phyloP scores from a whole-genome alignment of 2,113 vertebrate genomes.

The Periophthalmodon schlosseri region DNA sequence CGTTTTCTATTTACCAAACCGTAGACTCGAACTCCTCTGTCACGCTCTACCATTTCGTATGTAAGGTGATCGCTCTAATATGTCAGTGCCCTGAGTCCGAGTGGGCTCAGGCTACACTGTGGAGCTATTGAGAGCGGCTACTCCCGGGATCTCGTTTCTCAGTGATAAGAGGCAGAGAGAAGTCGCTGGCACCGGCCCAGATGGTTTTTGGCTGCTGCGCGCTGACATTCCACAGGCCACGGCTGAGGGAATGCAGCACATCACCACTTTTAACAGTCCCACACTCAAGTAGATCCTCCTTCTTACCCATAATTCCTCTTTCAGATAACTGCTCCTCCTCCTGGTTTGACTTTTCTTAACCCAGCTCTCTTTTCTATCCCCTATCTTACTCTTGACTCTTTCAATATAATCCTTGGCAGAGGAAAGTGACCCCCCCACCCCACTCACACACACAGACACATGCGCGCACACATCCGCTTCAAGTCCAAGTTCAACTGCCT shows the following conservation, averaged over 20 bases:
- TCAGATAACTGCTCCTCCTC: slow-evolving; percentile 63
- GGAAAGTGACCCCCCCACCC: slow-evolving; percentile 71
- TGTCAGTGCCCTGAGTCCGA: slow-evolving; percentile 34
- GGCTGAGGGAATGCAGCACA: slow-evolving; percentile 35
- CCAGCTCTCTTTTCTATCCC: slow-evolving; percentile 44
- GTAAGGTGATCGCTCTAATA: slow-evolving; percentile 52
- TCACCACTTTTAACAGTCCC: slow-evolving; percentile 46
- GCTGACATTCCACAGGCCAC: slow-evolving; percentile 65
- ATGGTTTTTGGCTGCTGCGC: slow-evolving; percentile 45
- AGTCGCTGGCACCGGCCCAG: slow-evolving; percentile 54
- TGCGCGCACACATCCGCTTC: slow-evolving; percentile 61
- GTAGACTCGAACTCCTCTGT: slow-evolving; percentile 23
- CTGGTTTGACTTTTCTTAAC: slow-evolving; percentile 58
- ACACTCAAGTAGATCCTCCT: slow-evolving; percentile 29
- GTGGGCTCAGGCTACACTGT: slow-evolving; percentile 58
- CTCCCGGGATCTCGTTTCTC: slow-evolving; percentile 59
- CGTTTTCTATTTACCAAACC: slow-evolving; percentile 33
- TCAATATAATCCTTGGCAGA: slow-evolving; percentile 80
- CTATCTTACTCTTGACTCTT: slow-evolving; percentile 57
- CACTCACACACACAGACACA: slow-evolving; percentile 15
- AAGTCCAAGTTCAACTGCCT: slow-evolving; percentile 87
- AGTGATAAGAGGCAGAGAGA: slow-evolving; percentile 63
- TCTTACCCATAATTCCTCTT: slow-evolving; percentile 45
- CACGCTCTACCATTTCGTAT: slow-evolving; percentile 51
- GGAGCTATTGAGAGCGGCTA: slow-evolving; percentile 53